Percentiles rank a stretch among this genome's conserved stretches.
These are phyloP conservation scores for Candidula unifasciata DNA, from an alignment of 2,888 invertebrate species.

Conservation along the genomic window DNA sequence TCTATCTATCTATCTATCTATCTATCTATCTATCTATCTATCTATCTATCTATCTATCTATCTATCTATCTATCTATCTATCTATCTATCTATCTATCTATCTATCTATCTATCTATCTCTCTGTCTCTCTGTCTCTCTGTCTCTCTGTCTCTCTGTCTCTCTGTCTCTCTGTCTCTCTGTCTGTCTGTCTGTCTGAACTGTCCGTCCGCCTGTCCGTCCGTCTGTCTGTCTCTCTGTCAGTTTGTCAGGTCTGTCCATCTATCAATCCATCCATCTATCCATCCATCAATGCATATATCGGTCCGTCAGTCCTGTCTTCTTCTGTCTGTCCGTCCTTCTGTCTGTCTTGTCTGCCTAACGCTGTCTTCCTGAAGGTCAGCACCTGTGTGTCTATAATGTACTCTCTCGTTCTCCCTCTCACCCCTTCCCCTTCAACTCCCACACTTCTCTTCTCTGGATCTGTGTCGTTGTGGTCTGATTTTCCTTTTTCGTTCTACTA, in stretches of 20 bases:
- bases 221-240: background rate
- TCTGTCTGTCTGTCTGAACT: background rate
- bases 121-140: background rate
- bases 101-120: background rate
- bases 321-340: background rate
- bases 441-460: no score
- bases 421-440: background rate
- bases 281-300: background rate
- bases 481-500: no score
- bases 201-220: background rate
- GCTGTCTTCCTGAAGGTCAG: no score
- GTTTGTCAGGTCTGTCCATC: background rate
- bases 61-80: background rate
- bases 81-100: background rate
- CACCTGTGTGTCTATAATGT: background rate
- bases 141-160: background rate
- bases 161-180: background rate
- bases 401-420: background rate
- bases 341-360: background rate
- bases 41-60: background rate
- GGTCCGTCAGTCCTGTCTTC: background rate
- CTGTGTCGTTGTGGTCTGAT: no score
- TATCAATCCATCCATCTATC: no score
- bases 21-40: background rate
- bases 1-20: background rate